A percentile compares a stretch with the other conserved stretches of the same genome.
phyloP scores from a whole-genome alignment of 2,113 vertebrate species.

The Heterotilapia buettikoferi region DNA sequence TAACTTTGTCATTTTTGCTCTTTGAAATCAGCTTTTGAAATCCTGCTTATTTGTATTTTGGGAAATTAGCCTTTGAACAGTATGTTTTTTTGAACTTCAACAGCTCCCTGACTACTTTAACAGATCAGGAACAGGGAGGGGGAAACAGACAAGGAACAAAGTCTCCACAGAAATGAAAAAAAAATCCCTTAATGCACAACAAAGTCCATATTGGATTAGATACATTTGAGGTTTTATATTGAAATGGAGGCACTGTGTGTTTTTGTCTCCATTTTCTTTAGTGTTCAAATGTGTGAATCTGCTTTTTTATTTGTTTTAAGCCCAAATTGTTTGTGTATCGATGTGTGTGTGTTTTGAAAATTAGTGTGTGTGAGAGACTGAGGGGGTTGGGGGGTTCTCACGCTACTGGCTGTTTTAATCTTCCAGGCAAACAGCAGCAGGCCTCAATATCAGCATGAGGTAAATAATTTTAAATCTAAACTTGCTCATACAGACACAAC shows the following conservation, averaged over 20 bases:
- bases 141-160: conserved; percentile 15
- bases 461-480: conserved; percentile 6
- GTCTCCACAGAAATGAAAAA: not conserved
- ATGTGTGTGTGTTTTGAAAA: not conserved
- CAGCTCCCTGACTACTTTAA: conserved; percentile 20
- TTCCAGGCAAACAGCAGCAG: conserved; percentile 5
- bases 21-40: conserved; percentile 43
- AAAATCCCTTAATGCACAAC: conserved; percentile 34
- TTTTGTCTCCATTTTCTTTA: not conserved
- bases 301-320: not conserved
- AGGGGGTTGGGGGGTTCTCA: not conserved
- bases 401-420: conserved; percentile 24
- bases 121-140: conserved; percentile 25
- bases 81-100: conserved; percentile 39
- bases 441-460: conserved; percentile 3
- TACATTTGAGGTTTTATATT: conserved; percentile 31
- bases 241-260: not conserved
- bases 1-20: conserved; percentile 15
- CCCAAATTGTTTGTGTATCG: not conserved
- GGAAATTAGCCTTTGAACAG: conserved; percentile 55
- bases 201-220: conserved; percentile 44
- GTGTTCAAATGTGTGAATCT: not conserved
- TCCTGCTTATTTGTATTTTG: conserved; percentile 47
- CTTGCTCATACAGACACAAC: not conserved
- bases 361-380: not conserved